A percentile compares a stretch with the other conserved stretches of the same genome.
phyloP scores from a whole-genome alignment of 2,113 vertebrate species.

The Hylia prasina region DNA sequence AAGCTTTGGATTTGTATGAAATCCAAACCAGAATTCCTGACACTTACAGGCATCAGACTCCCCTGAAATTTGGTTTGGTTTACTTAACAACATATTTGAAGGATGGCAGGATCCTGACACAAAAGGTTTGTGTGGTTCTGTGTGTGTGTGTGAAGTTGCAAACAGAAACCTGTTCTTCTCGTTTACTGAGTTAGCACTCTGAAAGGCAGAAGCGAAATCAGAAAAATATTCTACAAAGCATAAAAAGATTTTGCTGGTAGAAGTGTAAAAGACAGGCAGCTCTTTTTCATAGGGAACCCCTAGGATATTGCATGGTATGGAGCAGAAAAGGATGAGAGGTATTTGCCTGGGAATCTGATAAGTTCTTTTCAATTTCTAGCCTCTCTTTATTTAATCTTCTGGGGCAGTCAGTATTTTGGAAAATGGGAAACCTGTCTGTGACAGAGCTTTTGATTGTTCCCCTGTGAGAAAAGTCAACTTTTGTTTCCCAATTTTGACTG shows the following conservation, averaged over 20 bases:
- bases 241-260: background rate
- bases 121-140: background rate
- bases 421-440: background rate
- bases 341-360: background rate
- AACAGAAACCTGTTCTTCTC: background rate
- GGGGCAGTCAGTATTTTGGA: background rate
- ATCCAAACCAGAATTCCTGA: background rate
- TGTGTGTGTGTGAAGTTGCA: background rate
- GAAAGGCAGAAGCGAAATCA: background rate
- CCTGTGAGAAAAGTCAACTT: background rate
- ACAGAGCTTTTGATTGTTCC: background rate
- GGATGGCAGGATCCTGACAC: background rate
- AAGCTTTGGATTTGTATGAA: background rate
- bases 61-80: background rate
- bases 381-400: background rate
- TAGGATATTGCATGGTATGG: background rate
- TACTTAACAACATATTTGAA: background rate
- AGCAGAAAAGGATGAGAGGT: background rate
- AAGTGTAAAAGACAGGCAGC: background rate
- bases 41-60: background rate
- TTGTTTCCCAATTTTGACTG: constrained; percentile 1
- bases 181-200: background rate
- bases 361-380: background rate
- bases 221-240: background rate
- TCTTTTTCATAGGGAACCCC: background rate